phyloP scores from a whole-genome alignment of 2,888 invertebrate genomes.

The Eucriotettix oculatus region DNA sequence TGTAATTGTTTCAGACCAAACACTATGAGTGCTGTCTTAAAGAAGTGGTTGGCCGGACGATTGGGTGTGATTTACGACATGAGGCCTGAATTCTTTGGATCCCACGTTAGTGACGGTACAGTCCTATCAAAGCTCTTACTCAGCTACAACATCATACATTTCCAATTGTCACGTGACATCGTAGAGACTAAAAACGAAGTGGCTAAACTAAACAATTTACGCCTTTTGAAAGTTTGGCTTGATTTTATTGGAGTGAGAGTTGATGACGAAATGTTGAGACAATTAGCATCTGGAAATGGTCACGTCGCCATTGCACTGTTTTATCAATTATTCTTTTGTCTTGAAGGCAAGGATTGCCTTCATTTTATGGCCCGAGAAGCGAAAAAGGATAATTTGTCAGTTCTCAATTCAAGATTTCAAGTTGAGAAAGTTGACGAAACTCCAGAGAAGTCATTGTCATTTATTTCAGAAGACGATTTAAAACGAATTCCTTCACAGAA shows the following conservation, averaged over 20 bases:
- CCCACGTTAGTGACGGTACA: slow-evolving; percentile 38
- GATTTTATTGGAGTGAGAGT: slow-evolving; percentile 30
- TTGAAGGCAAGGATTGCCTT: slow-evolving; percentile 38
- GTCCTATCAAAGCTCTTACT: slow-evolving; percentile 36
- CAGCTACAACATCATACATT: slow-evolving; percentile 39
- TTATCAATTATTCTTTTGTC: slow-evolving; percentile 40
- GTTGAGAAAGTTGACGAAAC: slow-evolving; percentile 16
- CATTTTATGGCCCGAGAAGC: slow-evolving; percentile 34
- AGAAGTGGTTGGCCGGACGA: slow-evolving; percentile 39
- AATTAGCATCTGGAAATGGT: slow-evolving; percentile 33
- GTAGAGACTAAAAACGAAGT: slow-evolving; percentile 22
- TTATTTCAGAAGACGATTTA: slow-evolving; percentile 1
- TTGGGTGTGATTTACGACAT: slow-evolving; percentile 36
- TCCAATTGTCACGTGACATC: slow-evolving; percentile 19
- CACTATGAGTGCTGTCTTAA: background rate
- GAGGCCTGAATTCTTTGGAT: slow-evolving; percentile 35
- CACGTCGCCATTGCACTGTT: slow-evolving; percentile 36
- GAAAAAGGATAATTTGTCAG: slow-evolving; percentile 18
- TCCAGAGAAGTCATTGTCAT: background rate
- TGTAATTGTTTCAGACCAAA: background rate
- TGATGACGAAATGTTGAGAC: slow-evolving; percentile 28
- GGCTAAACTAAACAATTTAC: background rate
- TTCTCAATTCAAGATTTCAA: slow-evolving; percentile 18
- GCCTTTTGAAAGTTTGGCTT: slow-evolving; percentile 29
- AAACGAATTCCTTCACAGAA: background rate